Conservation (phyloP, 2,113 vertebrate species). For the Rattus norvegicus region GRCr8 NC_086021.1:171558001-171558500, state of each 20-base stretch:
- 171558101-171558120: background rate
- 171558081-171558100: slow-evolving; percentile 14
- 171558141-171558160: background rate
- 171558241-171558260: background rate
- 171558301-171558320: background rate
- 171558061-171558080: slow-evolving; percentile 6
- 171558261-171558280: too few species aligned
- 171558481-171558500: background rate
- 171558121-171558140: background rate
- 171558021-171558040: background rate
- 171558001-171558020: slow-evolving; percentile 27
- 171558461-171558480: background rate
- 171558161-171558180: background rate
- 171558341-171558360: background rate
- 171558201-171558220: background rate
- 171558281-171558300: background rate
- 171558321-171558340: too few species aligned
- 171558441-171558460: background rate
- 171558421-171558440: background rate
- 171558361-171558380: background rate
- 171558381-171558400: background rate
- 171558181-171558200: background rate
- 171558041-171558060: background rate
- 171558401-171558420: background rate
- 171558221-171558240: background rate